phyloP scores from a whole-genome alignment of 1,140 invertebrate species.

The Xylocopa sonorina region DNA sequence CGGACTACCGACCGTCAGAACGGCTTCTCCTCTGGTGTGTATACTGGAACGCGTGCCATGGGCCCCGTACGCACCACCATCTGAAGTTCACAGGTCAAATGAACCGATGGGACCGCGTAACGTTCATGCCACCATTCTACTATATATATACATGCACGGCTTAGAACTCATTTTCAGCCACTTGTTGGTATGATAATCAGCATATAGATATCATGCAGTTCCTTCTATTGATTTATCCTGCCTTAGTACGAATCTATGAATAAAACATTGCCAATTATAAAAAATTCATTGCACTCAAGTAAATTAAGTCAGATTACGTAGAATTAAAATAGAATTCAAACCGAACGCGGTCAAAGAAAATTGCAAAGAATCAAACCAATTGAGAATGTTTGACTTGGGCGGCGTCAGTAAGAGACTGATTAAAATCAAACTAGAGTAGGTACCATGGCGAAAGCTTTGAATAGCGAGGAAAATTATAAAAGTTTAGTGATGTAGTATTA shows the following conservation, averaged over 20 bases:
- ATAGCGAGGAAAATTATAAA: background rate
- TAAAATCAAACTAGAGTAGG: background rate
- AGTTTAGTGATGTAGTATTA: background rate
- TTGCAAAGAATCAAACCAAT: background rate
- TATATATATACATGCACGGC: slow-evolving; percentile 12
- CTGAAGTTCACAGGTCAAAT: slow-evolving; percentile 59
- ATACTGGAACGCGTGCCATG: slow-evolving; percentile 55
- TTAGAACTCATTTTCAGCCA: no score
- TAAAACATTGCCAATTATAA: no score
- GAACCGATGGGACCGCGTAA: slow-evolving; percentile 52
- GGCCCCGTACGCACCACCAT: slow-evolving; percentile 52
- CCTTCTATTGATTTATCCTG: no score
- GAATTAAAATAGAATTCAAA: no score
- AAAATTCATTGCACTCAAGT: no score
- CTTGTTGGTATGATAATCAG: background rate
- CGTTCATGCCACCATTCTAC: slow-evolving; percentile 13
- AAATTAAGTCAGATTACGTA: background rate
- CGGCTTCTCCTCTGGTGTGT: slow-evolving; percentile 13
- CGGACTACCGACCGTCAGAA: slow-evolving; percentile 21
- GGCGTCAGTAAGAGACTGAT: background rate
- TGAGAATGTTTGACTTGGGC: no score
- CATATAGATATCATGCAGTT: background rate
- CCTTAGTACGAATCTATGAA: background rate
- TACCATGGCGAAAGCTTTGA: background rate
- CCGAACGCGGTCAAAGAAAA: background rate